Percentiles rank a stretch among this genome's conserved stretches.
These are phyloP conservation scores for Diceros bicornis DNA, from an alignment of 2,797 vertebrate genomes.

Conservation along the genomic window DNA sequence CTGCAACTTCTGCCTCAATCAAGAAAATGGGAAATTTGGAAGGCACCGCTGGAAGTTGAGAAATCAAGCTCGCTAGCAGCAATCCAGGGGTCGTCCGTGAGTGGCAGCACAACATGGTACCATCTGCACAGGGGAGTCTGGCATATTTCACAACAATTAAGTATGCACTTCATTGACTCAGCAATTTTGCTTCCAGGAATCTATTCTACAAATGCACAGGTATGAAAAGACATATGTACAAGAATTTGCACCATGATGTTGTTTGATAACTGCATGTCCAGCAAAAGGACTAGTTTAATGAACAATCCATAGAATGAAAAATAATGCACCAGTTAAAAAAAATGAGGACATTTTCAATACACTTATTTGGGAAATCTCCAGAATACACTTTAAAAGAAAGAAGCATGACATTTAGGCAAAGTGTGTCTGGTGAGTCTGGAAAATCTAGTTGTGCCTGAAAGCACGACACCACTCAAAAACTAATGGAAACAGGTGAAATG, in stretches of 20 bases:
- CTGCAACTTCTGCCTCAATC: not conserved
- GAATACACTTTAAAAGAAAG: not conserved
- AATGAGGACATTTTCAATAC: not conserved
- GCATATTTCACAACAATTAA: not conserved
- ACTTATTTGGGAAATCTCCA: not conserved
- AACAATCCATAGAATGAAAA: not conserved
- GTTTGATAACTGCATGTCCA: not conserved
- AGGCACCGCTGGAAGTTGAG: not conserved
- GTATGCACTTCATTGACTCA: not conserved
- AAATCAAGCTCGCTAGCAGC: not conserved
- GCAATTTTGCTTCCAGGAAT: not conserved
- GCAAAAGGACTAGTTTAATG: not conserved
- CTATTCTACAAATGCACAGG: not conserved
- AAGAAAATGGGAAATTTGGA: not conserved
- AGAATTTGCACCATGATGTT: not conserved
- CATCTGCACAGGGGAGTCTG: not conserved
- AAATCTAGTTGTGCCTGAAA: not conserved
- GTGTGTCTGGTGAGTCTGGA: not conserved
- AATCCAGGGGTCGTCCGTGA: not conserved
- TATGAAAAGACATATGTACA: not conserved
- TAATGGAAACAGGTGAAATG: not conserved
- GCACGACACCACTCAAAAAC: not conserved
- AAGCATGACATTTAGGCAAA: not conserved
- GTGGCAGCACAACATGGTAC: not conserved
- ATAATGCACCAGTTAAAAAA: not conserved